Evolutionary conservation across 2,797 vertebrate species (phyloP).

Genomic region (Glyptemys insculpta): DNA sequence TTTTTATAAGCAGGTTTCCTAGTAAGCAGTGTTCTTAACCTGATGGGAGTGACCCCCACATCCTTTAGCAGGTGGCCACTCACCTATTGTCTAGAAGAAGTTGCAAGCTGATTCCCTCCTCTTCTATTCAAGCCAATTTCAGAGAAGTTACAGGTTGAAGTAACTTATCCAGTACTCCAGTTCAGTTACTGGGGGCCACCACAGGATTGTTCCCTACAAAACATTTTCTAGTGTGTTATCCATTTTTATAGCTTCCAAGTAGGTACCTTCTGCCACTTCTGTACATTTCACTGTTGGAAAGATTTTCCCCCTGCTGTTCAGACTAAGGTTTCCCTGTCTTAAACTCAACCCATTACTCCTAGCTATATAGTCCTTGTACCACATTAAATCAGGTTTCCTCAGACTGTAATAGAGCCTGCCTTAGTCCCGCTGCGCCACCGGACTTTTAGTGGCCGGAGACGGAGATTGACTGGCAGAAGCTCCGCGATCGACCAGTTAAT

Average conservation of each 20-base stretch:
- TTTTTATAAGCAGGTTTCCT: constrained; percentile 23
- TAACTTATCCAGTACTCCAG: neutral
- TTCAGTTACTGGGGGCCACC: neutral
- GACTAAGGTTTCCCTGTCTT: neutral
- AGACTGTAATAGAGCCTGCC: too few species aligned
- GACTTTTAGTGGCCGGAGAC: too few species aligned
- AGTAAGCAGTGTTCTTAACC: constrained; percentile 42
- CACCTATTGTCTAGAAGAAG: neutral
- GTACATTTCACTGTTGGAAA: neutral
- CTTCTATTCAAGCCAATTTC: neutral
- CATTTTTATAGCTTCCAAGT: neutral
- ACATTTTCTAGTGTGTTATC: neutral
- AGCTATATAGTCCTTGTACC: neutral
- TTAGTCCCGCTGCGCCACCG: too few species aligned
- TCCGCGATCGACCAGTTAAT: too few species aligned
- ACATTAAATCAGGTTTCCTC: too few species aligned
- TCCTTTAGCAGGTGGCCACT: neutral
- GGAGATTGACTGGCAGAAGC: too few species aligned
- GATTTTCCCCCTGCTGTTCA: neutral
- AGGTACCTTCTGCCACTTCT: neutral
- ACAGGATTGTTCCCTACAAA: neutral
- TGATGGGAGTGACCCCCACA: neutral
- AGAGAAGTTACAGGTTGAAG: neutral
- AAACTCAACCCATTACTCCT: neutral
- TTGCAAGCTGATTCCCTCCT: neutral